Conservation (phyloP, 2,888 invertebrate species). For the Amblyteles armatorius region DNA sequence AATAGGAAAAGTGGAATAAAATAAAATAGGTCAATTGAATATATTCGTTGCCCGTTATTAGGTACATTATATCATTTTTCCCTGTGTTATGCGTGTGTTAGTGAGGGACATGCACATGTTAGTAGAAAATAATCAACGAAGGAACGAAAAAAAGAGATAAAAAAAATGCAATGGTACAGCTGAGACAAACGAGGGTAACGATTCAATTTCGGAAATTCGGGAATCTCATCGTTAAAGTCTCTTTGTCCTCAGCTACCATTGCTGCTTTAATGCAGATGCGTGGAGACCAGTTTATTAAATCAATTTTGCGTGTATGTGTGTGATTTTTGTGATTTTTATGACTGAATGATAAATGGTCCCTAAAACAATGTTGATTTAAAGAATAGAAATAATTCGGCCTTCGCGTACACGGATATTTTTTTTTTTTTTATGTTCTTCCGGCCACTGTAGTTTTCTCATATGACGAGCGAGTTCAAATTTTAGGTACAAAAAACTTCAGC, state of each 20-base stretch:
- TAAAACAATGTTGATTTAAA: conserved; percentile 66
- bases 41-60: conserved; percentile 46
- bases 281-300: conserved; percentile 60
- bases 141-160: conserved; percentile 47
- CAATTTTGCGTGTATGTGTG: conserved; percentile 49
- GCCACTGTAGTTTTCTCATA: conserved; percentile 3
- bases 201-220: conserved; percentile 23
- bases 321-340: conserved; percentile 35
- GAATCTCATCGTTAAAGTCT: conserved; percentile 33
- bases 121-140: conserved; percentile 31
- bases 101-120: conserved; percentile 52
- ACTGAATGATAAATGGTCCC: conserved; percentile 70
- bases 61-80: conserved; percentile 25
- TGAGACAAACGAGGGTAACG: conserved; percentile 53
- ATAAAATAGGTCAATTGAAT: conserved; percentile 25
- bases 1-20: conserved; percentile 25
- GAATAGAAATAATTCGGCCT: conserved; percentile 49
- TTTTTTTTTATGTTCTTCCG: conserved; percentile 6
- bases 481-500: conserved; percentile 54
- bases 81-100: conserved; percentile 43
- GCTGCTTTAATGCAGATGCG: conserved; percentile 28
- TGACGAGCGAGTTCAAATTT: conserved; percentile 32
- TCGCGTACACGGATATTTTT: conserved; percentile 46
- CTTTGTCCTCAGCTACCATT: conserved; percentile 47
- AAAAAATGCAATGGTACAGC: conserved; percentile 51